These are phyloP conservation scores for Cyprinodon diabolis DNA, from an alignment of 2,797 vertebrate species.

Conservation along the genomic window DNA sequence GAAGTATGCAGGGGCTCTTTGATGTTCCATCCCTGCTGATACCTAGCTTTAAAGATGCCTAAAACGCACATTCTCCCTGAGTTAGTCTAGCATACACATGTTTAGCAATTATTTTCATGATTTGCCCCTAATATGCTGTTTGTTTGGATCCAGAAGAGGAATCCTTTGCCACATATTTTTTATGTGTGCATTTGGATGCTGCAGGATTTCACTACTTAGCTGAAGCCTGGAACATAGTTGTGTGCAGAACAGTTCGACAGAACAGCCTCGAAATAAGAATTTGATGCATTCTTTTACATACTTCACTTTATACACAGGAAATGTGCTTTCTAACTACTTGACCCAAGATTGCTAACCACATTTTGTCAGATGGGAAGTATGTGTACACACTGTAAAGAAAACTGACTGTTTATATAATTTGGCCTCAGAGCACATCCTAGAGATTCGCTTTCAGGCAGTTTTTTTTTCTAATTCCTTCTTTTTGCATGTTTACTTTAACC, in stretches of 20 bases:
- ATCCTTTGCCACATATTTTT: slow-evolving; percentile 4
- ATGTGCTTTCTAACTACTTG: slow-evolving; percentile 43
- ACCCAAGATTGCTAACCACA: slow-evolving; percentile 48
- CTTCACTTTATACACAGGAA: slow-evolving; percentile 52
- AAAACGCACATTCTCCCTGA: slow-evolving; percentile 27
- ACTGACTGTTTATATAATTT: slow-evolving; percentile 49
- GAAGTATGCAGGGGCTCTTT: slow-evolving; percentile 21
- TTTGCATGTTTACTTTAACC: slow-evolving; percentile 53
- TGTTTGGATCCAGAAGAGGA: slow-evolving; percentile 11
- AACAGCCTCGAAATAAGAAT: not conserved
- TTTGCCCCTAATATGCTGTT: not conserved
- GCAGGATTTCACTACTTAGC: slow-evolving; percentile 20
- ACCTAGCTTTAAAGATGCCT: not conserved
- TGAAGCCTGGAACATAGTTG: slow-evolving; percentile 6
- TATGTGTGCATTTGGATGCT: slow-evolving; percentile 3
- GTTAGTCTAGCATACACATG: slow-evolving; percentile 10
- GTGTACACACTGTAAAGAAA: slow-evolving; percentile 29
- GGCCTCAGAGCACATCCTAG: slow-evolving; percentile 35
- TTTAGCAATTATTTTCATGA: not conserved
- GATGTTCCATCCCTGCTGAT: slow-evolving; percentile 41
- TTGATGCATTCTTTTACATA: not conserved
- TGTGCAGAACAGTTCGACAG: slow-evolving; percentile 11
- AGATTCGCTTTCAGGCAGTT: slow-evolving; percentile 16
- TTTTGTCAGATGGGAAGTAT: slow-evolving; percentile 34
- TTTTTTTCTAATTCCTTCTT: slow-evolving; percentile 23